phyloP scores from a whole-genome alignment of 2,797 vertebrate species.

The Cyprinella venusta region DNA sequence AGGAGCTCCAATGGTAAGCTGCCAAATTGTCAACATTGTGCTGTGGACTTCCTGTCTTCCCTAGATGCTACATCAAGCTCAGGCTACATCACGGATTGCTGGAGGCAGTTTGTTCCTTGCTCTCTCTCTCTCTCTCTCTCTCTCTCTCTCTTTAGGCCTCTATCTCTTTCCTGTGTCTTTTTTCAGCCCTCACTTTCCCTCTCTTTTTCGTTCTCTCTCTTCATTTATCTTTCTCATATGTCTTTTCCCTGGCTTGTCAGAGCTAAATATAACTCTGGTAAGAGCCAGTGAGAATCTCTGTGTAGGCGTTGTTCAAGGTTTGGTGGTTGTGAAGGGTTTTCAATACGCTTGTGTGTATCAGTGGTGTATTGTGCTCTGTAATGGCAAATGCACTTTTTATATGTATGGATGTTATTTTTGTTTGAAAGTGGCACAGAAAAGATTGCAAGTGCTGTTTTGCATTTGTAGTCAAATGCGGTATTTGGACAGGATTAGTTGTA shows the following conservation, averaged over 20 bases:
- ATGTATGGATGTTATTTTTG: background rate
- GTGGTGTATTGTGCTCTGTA: constrained; percentile 1
- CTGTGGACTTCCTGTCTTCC: constrained; percentile 1
- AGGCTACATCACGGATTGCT: constrained; percentile 15
- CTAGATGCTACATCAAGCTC: constrained; percentile 8
- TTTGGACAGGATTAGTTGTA: background rate
- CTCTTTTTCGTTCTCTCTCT: constrained; percentile 39
- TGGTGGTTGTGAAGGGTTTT: constrained; percentile 40
- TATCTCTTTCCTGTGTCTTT: constrained; percentile 53
- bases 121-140: constrained; percentile 20
- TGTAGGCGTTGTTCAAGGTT: constrained; percentile 43
- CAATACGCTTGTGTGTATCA: background rate
- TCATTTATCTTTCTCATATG: constrained; percentile 52
- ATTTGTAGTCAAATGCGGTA: background rate
- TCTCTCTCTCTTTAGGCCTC: constrained; percentile 45
- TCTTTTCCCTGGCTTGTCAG: constrained; percentile 52
- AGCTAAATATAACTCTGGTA: constrained; percentile 59
- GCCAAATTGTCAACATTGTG: background rate
- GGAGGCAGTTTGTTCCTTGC: constrained; percentile 1
- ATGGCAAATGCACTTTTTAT: background rate
- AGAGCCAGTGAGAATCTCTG: constrained; percentile 43
- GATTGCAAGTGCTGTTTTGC: background rate
- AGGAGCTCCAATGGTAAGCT: constrained; percentile 91
- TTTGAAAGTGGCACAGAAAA: background rate
- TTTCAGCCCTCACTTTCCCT: constrained; percentile 29